Base-by-base conservation (phyloP, 1,140 invertebrate species). In the Lucilia cuprina region DNA sequence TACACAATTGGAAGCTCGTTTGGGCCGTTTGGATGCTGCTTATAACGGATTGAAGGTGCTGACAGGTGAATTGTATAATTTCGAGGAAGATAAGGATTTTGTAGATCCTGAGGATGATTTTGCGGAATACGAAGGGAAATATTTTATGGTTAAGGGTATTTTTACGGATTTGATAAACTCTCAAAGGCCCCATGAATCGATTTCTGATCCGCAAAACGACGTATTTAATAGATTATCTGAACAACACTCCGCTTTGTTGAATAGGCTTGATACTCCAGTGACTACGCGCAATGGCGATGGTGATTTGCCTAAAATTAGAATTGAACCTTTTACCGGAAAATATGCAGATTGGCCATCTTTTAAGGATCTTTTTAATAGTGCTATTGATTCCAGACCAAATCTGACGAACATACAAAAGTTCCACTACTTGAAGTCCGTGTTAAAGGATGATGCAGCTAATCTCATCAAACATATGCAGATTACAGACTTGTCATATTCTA, bases 401-500 rank as follows among this genome's bases (percentile, higher is more conserved):
- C 47, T 84, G 14, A 34, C 47, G 5, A 70, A 65, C n/a, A 84
- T 75, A 21, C 75, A 84, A 14, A 84, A 84, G 35, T 78, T 84
- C 25, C 83, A 84, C 34, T 60, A 80, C 55, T 47, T 84, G 25
- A 84, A 80, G 34, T 78, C 83, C 10, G 35, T 84, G 4, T 80
- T 84, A 9, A 70, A 35, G 30, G 77, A 84, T 35, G 83, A 65
- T 25, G 83, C 75, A 8, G 74, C 75, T 34, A 60, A 84, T 2
- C 12, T 84, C 7, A 80, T 84, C 30, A 30, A 21, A 14, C 47
- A 83, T 77, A 55, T 83, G n/a, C 70, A 25, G 17, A 30, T 77
- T 21, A 80, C 74, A 13, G 83, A 80, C 8, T 25, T 17, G 7
- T 41, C 65, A 13, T 83, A 83, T 25, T 19, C n/a, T 21, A 21